Evolutionary conservation across 1,140 invertebrate genomes (phyloP), one percentile per base, ranked within the genome.

Genomic region (Drosophila nannoptera): DNA sequence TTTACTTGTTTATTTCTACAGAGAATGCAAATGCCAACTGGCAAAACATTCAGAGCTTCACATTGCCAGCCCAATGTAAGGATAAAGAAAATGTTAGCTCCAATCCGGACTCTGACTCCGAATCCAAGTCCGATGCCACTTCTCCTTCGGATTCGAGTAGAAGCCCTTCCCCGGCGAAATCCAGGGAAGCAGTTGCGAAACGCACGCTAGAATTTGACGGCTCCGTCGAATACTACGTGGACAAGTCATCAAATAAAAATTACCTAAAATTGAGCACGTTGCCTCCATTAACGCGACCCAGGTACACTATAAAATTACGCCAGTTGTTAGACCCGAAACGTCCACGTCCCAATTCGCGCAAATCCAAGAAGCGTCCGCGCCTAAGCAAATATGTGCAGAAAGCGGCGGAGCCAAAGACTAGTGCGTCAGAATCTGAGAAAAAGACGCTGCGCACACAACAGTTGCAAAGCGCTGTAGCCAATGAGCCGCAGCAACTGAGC

Each of bases 201-300:
- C 54, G 14, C 0, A 4, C 4, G 0, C 71, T 90, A 8, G 81
- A 90, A 31, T 83, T 88, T 55, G 76, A 90, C 22, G 88, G 89
- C n/a, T 50, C 88, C 22, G 90, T 91, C 64, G 70, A 91, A 38
- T 93, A 91, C 82, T 91, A 89, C 73, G 90, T 92, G 60, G 92
- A 93, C 59, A 91, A 89, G 69, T 80, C 70, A 6, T 62, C 92
- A 2, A 87, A 91, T 36, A 92, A 89, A 14, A 89, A 91, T 5
- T 87, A 89, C n/a, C 69, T 83, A n/a, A 87, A 88, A 58, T 14
- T 64, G 9, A 32, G 7, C 2, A 70, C 33, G 0, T 11, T 83
- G 36, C 45, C 66, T 0, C 58, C 46, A 8, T 38, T 70, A 0
- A 82, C 86, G 0, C 91, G 90, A 46, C 91, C 92, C 8, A 83